These are phyloP conservation scores for Automeris io DNA, from an alignment of 2,888 invertebrate genomes.

Conservation along the genomic window DNA sequence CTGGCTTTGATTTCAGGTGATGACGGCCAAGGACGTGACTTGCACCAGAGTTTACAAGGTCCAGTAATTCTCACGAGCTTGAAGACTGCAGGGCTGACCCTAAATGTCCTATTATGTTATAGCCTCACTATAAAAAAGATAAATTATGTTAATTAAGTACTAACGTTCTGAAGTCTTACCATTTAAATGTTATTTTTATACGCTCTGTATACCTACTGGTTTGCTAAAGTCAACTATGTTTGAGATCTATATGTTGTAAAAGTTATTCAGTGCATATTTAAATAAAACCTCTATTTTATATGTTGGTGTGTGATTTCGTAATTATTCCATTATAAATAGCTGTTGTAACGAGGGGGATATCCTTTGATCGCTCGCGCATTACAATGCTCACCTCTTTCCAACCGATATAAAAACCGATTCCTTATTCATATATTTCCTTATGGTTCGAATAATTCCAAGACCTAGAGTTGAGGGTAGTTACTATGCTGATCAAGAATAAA, in stretches of 20 bases:
- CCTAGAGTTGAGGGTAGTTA: too few species aligned
- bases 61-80: slow-evolving; percentile 58
- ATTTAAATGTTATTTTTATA: slow-evolving; percentile 47
- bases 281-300: slow-evolving; percentile 39
- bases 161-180: slow-evolving; percentile 27
- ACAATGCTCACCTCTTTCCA: too few species aligned
- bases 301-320: slow-evolving; percentile 14
- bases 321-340: too few species aligned
- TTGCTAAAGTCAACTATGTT: slow-evolving; percentile 40
- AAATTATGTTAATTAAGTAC: slow-evolving; percentile 54
- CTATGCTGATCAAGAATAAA: too few species aligned
- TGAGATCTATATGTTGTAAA: slow-evolving; percentile 48
- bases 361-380: too few species aligned
- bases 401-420: too few species aligned
- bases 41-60: slow-evolving; percentile 86
- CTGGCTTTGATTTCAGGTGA: slow-evolving; percentile 69
- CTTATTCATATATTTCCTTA: too few species aligned
- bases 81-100: slow-evolving; percentile 53
- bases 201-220: slow-evolving; percentile 34
- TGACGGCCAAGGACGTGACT: slow-evolving; percentile 83
- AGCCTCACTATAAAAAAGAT: slow-evolving; percentile 52
- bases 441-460: too few species aligned
- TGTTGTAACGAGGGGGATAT: too few species aligned
- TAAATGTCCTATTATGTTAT: slow-evolving; percentile 36
- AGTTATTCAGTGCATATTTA: slow-evolving; percentile 69